Percentiles rank a stretch among this genome's conserved stretches.
Evolutionary conservation across 2,888 invertebrate species (phyloP).

Genomic region (Drosophila kokeensis): DNA sequence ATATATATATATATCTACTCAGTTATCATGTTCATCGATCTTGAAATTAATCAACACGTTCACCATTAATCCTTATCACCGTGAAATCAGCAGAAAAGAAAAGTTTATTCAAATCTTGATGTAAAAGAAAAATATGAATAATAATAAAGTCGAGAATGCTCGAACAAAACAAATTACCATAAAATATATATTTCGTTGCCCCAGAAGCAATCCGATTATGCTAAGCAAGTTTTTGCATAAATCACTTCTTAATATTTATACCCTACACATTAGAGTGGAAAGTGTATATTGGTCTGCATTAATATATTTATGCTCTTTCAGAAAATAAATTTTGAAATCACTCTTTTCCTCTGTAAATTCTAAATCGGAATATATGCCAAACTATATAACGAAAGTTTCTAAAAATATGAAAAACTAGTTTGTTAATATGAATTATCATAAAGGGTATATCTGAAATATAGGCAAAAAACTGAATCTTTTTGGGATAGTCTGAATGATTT

Average conservation of each 20-base stretch:
- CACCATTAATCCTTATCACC: constrained; percentile 3
- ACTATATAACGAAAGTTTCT: neutral
- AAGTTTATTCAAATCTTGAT: neutral
- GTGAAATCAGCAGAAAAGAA: neutral
- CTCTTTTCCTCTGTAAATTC: neutral
- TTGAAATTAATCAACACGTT: constrained; percentile 4
- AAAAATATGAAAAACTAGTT: neutral
- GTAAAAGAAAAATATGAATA: constrained; percentile 1
- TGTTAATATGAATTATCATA: neutral
- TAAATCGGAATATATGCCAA: neutral
- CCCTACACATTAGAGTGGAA: neutral
- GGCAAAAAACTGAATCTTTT: neutral
- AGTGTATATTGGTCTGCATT: neutral
- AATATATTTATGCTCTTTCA: neutral
- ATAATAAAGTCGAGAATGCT: constrained; percentile 1
- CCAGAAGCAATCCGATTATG: constrained; percentile 4
- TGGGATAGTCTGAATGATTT: neutral
- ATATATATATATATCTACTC: neutral
- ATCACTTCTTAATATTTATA: neutral
- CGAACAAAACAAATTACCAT: neutral
- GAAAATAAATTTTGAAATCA: neutral
- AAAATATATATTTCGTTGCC: neutral
- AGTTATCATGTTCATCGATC: constrained; percentile 2
- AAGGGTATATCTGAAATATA: neutral
- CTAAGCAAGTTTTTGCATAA: constrained; percentile 6